phyloP scores from a whole-genome alignment of 2,797 vertebrate species.

The Artibeus jamaicensis region DNA sequence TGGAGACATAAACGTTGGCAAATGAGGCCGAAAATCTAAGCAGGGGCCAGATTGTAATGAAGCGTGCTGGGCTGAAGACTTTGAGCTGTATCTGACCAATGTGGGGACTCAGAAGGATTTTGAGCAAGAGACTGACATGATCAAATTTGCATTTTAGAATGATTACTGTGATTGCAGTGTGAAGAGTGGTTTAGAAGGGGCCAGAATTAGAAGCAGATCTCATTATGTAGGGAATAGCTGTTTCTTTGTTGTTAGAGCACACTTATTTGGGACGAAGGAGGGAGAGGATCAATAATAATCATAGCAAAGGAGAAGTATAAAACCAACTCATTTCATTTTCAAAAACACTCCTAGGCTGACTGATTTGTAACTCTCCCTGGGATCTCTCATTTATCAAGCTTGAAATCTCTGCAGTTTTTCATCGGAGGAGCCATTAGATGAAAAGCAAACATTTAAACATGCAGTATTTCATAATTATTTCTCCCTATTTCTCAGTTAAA shows the following conservation, averaged over 20 bases:
- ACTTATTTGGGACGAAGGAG: neutral
- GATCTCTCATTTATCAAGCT: conserved; percentile 20
- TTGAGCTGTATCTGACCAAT: neutral
- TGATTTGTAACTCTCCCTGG: conserved; percentile 40
- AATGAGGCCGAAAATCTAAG: neutral
- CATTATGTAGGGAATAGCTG: neutral
- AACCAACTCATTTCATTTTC: conserved; percentile 29
- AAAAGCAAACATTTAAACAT: conserved; percentile 59
- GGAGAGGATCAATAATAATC: neutral
- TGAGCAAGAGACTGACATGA: neutral
- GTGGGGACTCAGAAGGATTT: neutral
- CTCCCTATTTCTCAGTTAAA: conserved; percentile 9
- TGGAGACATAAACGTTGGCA: neutral
- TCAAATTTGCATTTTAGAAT: neutral
- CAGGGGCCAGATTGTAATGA: neutral
- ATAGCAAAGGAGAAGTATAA: neutral
- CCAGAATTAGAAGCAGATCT: neutral
- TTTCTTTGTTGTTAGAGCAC: neutral
- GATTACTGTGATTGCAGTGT: neutral
- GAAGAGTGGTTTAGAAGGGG: neutral
- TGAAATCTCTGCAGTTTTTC: conserved; percentile 39
- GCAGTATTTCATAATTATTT: conserved; percentile 43
- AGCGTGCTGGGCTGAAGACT: neutral
- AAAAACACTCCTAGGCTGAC: conserved; percentile 12
- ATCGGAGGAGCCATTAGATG: conserved; percentile 35